Conservation (phyloP, 2,888 invertebrate genomes). For the Andrena dorsata region DNA sequence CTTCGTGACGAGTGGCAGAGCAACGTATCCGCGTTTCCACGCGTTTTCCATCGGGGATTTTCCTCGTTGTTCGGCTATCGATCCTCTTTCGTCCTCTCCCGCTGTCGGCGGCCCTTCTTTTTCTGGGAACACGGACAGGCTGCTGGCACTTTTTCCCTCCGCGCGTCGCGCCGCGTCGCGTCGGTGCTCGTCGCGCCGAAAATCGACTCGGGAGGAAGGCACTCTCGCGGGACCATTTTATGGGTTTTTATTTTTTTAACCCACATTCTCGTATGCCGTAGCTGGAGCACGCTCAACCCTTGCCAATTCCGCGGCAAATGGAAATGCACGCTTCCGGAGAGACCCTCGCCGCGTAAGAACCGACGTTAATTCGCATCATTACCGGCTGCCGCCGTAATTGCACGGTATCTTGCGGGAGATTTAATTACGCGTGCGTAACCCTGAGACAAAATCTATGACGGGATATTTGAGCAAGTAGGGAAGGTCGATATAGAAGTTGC, state of each 20-base stretch:
- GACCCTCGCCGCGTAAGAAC: background rate
- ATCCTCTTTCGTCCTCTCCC: constrained; percentile 68
- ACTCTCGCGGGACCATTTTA: constrained; percentile 41
- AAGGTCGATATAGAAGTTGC: no score
- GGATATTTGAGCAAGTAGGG: background rate
- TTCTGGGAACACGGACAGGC: constrained; percentile 51
- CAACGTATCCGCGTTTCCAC: constrained; percentile 66
- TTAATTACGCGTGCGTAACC: background rate
- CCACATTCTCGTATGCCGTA: constrained; percentile 19
- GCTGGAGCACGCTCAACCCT: constrained; percentile 21
- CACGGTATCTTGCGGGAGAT: constrained; percentile 4
- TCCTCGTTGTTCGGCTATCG: constrained; percentile 79
- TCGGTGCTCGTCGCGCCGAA: constrained; percentile 32
- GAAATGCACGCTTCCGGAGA: background rate
- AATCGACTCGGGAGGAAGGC: constrained; percentile 45
- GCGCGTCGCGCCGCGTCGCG: constrained; percentile 22
- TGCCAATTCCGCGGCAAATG: background rate
- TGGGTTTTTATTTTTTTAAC: constrained; percentile 51
- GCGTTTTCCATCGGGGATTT: constrained; percentile 71
- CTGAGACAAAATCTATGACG: constrained; percentile 13
- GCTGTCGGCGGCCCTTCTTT: constrained; percentile 38
- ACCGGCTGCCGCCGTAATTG: background rate
- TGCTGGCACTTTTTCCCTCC: constrained; percentile 50
- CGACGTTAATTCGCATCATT: background rate
- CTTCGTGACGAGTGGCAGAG: constrained; percentile 49